Evolutionary conservation across 2,113 vertebrate genomes (phyloP), one percentile per base, ranked within the genome.

Genomic region (Donacobius atricapilla): DNA sequence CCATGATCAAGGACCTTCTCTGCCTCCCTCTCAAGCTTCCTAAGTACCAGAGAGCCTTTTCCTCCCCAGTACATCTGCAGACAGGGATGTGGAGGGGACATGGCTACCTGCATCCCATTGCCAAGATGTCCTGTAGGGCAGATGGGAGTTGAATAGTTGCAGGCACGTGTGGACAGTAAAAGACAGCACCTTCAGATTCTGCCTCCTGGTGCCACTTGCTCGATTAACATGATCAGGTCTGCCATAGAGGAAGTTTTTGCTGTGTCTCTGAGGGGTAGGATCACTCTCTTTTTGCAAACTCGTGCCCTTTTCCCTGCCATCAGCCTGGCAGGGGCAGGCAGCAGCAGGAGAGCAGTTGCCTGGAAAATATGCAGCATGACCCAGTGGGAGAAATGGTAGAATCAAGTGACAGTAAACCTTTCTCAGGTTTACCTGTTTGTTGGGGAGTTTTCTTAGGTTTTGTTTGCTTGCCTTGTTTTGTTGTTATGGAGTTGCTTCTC

Each of bases 401-500:
- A 66, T 96, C 93, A 78, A 94, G 82, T 96, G 94, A 93, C 90
- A 91, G 47, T 39, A 53, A 68, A 44, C 72, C 39, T 18, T 63
- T 91, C 89, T 97, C 81, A 42, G 65, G 76, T 94, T 96, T 84
- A 93, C 84, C 37, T 87, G 28, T 35, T 80, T 45, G 53, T 15
- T 84, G 39, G 3, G 31, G 1, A 0, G 5, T 4, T 64, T 56
- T 27, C 19, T 81, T 57, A 24, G 44, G 25, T 19, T 45, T 25
- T 61, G 17, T 24, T 69, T 42, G 2, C 7, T 63, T 31, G 7
- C 20, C 40, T 81, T 11, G 54, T 21, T 76, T 35, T 50, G 28
- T 53, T 57, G 33, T 83, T 78, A 65, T 11, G 37, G 35, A 50
- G 9, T 51, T 64, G 37, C 73, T 94, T 94, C 75, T 88, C 33